These are phyloP conservation scores for Neuroterus valhalla DNA, from an alignment of 1,140 invertebrate species.

Conservation along the genomic window DNA sequence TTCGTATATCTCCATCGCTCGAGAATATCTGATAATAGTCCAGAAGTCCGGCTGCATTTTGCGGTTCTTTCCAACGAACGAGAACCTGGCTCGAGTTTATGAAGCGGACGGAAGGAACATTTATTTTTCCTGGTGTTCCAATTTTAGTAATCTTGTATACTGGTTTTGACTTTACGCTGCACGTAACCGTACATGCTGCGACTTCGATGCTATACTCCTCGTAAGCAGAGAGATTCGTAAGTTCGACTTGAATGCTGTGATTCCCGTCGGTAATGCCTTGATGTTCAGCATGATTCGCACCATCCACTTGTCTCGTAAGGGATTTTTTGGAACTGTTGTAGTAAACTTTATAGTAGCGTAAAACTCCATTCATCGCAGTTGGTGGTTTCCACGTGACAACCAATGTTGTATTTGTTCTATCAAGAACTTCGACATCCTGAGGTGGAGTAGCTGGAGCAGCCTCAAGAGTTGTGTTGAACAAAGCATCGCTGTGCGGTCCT, in stretches of 20 bases:
- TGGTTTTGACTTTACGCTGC: slow-evolving; percentile 74
- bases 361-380: slow-evolving; percentile 81
- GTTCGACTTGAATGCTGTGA: slow-evolving; percentile 77
- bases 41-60: slow-evolving; percentile 78
- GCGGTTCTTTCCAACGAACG: slow-evolving; percentile 78
- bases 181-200: slow-evolving; percentile 82
- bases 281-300: slow-evolving; percentile 47
- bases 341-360: slow-evolving; percentile 82
- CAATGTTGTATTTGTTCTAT: slow-evolving; percentile 82
- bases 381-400: slow-evolving; percentile 83
- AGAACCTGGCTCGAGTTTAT: slow-evolving; percentile 72
- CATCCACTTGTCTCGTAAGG: slow-evolving; percentile 55
- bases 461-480: slow-evolving; percentile 84
- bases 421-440: slow-evolving; percentile 74
- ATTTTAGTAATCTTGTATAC: slow-evolving; percentile 77
- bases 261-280: slow-evolving; percentile 71
- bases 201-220: slow-evolving; percentile 81
- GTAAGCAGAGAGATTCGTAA: slow-evolving; percentile 60
- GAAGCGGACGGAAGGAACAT: slow-evolving; percentile 72
- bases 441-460: slow-evolving; percentile 79
- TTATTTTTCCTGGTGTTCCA: slow-evolving; percentile 77
- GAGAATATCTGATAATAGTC: slow-evolving; percentile 76
- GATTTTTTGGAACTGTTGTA: slow-evolving; percentile 59
- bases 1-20: slow-evolving; percentile 60
- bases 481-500: slow-evolving; percentile 81